A percentile compares a stretch with the other conserved stretches of the same genome.
Evolutionary conservation across 2,888 invertebrate species (phyloP).

Genomic region (Danaus chrysippus): DNA sequence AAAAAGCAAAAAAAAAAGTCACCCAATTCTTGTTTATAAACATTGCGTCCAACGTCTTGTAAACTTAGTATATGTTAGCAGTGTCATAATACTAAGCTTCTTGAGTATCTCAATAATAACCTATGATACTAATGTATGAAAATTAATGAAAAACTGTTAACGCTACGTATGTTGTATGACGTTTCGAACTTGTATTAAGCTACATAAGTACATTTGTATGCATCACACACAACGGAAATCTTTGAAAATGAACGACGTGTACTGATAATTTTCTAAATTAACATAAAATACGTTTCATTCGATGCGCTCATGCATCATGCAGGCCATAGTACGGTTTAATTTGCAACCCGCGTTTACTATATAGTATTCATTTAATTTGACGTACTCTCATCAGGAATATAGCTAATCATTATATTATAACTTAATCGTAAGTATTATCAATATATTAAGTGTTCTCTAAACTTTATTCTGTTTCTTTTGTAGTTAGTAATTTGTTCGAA

Average conservation of each 20-base stretch:
- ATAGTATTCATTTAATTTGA: too few species aligned
- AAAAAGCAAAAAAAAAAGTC: too few species aligned
- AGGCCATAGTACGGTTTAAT: slow-evolving; percentile 36
- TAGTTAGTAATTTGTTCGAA: slow-evolving; percentile 60
- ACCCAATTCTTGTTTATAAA: too few species aligned
- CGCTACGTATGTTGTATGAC: too few species aligned
- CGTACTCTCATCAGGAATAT: slow-evolving; percentile 11
- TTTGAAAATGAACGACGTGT: slow-evolving; percentile 48
- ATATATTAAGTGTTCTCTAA: slow-evolving; percentile 74
- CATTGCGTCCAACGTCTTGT: too few species aligned
- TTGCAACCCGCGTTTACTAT: background rate
- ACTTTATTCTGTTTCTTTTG: slow-evolving; percentile 69
- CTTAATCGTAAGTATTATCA: slow-evolving; percentile 56
- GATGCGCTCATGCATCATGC: slow-evolving; percentile 62
- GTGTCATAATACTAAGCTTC: too few species aligned
- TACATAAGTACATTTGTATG: too few species aligned
- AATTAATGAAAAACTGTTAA: too few species aligned
- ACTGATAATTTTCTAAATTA: slow-evolving; percentile 61
- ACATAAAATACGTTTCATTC: slow-evolving; percentile 51
- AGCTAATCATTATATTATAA: slow-evolving; percentile 29
- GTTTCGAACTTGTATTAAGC: too few species aligned
- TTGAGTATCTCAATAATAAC: too few species aligned
- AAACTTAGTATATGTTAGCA: too few species aligned
- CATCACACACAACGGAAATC: slow-evolving; percentile 23
- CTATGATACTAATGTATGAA: too few species aligned